A percentile compares a stretch with the other conserved stretches of the same genome.
Conservation (phyloP, 2,797 vertebrate species). For the Aphelocoma californica region DNA sequence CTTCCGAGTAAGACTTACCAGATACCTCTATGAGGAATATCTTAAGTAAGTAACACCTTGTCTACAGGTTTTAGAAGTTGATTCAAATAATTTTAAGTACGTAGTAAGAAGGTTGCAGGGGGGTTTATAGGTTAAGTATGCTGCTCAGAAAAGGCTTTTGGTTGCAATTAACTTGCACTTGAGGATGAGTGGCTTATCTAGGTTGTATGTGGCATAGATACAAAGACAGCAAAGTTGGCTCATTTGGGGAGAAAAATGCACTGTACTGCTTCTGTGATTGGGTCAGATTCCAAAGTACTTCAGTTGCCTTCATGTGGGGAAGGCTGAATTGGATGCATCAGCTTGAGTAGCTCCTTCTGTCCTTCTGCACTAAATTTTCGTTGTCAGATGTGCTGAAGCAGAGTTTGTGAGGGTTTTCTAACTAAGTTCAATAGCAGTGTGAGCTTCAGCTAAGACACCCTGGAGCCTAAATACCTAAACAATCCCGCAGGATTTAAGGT, state of each 20-base stretch:
- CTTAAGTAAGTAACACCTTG: slow-evolving; percentile 85
- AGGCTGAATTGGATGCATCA: neutral
- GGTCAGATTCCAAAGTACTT: neutral
- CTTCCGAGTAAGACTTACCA: slow-evolving; percentile 91
- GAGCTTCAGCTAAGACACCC: neutral
- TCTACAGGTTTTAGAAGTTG: neutral
- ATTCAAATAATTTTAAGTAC: neutral
- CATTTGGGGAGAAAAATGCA: rapidly evolving
- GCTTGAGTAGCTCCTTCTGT: neutral
- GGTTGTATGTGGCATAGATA: neutral
- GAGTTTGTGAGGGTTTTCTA: neutral
- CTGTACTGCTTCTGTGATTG: neutral
- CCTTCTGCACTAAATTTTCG: neutral
- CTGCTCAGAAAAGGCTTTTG: neutral
- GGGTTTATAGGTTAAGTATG: neutral
- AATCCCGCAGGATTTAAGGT: neutral
- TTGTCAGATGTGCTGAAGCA: neutral
- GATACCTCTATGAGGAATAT: slow-evolving; percentile 93
- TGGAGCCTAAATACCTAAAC: neutral
- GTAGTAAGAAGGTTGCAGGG: neutral
- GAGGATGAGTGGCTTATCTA: neutral
- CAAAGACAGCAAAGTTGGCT: neutral
- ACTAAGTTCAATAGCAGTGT: neutral
- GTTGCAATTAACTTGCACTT: neutral
- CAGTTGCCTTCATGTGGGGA: neutral